Base-by-base conservation (phyloP, 2,113 vertebrate species). In the Dromas ardeola region DNA sequence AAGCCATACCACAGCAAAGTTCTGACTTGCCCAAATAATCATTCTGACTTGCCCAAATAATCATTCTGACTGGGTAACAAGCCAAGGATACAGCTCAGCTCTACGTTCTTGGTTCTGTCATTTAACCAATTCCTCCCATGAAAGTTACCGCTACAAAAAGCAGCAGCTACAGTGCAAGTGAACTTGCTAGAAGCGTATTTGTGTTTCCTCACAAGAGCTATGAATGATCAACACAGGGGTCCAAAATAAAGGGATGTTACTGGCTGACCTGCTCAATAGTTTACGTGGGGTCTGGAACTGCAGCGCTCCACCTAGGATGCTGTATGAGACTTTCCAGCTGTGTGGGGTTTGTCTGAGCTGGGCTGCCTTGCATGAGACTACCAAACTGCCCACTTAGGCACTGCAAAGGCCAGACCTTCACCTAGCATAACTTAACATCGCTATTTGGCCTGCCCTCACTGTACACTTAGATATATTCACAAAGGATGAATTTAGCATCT, bases 361-460 rank as follows among this genome's bases (percentile, higher is more conserved):
- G 36, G 61, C 70, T 88, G 52, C n/a, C 88, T 59, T 67, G 70
- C 22, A 1, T 15, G 27, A 55, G 38, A 59, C 20, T 32, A 59
- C 67, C 29, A 67, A 62, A 50, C 6, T 40, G 34, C 38, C 73
- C 21, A 5, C 30, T 43, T 4, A 6, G 22, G 43, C 36, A 61
- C n/a, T 2, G 10, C 1, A 1, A 22, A 53, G 36, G 55, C 36
- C 90, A 66, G 36, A 65, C 32, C 55, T 84, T 70, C 63, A 58
- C 59, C 49, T 6, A 7, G 21, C 1, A 1, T 23, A 49, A 40
- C 12, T 15, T 18, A 29, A 42, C 43, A 38, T 14, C 1, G 0
- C 49, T 22, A 3, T 40, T 40, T 59, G 85, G 55, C 65, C 89
- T 74, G 61, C 49, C 73, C 77, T 43, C 77, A 16, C 25, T 12